Evolutionary conservation across 2,888 invertebrate genomes (phyloP), one percentile per base, ranked within the genome.

Genomic region (Rapana venosa): DNA sequence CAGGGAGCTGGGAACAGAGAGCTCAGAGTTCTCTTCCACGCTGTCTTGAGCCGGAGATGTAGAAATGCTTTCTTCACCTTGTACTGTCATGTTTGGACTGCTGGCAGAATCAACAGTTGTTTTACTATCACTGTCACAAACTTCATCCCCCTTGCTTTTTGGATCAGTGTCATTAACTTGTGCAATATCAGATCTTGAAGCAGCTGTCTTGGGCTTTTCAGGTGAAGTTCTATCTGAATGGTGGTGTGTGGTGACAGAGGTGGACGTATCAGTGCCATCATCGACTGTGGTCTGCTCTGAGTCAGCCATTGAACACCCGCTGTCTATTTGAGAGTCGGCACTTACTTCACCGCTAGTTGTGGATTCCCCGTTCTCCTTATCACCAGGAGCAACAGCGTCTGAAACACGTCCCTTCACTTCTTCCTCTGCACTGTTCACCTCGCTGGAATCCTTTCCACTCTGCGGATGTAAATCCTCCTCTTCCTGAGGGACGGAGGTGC

Each of bases 381-480:
- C 47, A 8, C 47, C 8, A 47, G 47, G 47, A 47, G 47, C 47
- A 47, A 47, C 47, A 47, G 47, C 47, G 47, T 47, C 47, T 47
- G 47, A 47, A 47, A 8, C 47, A 47, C 47, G 2, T 47, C 47
- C 47, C 47, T 47, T 47, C 47, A 47, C 47, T 47, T 47, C 47
- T 8, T 47, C 47, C 47, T 47, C 47, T 47, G 47, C 47, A 47
- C 47, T 8, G 47, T 47, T 47, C 47, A 47, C 47, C 47, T 5
- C 47, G 8, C 47, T 2, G 47, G 47, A 17, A 22, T 89, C 87
- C 35, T 87, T 58, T 47, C 89, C 88, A 74, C 20, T 79, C 32
- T 86, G 86, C n/a, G 30, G 83, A n/a, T 70, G 30, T 32, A 79
- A 87, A 66, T 58, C 70, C 32, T 87, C 66, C 70, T 47, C 70